These are phyloP conservation scores for Oreortyx pictus DNA, from an alignment of 2,797 vertebrate species.

Conservation along the genomic window DNA sequence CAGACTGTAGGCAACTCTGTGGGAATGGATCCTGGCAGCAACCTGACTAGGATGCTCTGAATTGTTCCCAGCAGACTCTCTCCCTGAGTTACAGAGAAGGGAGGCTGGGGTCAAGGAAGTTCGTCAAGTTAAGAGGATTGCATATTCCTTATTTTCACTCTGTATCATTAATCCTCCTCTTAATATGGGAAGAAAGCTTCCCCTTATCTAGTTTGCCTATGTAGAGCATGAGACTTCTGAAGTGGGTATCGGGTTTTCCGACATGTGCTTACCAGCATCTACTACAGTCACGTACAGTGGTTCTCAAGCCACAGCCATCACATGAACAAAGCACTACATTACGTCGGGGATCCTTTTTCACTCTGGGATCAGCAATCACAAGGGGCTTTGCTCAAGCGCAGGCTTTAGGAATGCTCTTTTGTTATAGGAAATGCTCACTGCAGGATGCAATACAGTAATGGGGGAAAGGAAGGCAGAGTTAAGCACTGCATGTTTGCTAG, in stretches of 20 bases:
- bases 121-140: background rate
- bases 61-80: background rate
- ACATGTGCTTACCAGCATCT: fast-evolving
- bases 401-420: background rate
- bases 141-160: background rate
- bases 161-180: background rate
- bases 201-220: background rate
- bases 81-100: background rate
- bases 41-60: background rate
- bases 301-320: background rate
- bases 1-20: background rate
- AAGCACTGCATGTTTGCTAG: background rate
- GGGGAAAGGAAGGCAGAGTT: background rate
- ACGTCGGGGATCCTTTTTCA: background rate
- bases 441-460: fast-evolving
- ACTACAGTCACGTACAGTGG: fast-evolving
- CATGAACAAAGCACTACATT: background rate
- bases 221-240: background rate
- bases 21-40: background rate
- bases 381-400: background rate
- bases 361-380: background rate
- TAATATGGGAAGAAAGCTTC: background rate
- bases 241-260: background rate
- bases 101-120: background rate
- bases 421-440: background rate